Evolutionary conservation across 2,113 vertebrate species (phyloP), one percentile per base, ranked within the genome.

Genomic region (Scatophagus argus): DNA sequence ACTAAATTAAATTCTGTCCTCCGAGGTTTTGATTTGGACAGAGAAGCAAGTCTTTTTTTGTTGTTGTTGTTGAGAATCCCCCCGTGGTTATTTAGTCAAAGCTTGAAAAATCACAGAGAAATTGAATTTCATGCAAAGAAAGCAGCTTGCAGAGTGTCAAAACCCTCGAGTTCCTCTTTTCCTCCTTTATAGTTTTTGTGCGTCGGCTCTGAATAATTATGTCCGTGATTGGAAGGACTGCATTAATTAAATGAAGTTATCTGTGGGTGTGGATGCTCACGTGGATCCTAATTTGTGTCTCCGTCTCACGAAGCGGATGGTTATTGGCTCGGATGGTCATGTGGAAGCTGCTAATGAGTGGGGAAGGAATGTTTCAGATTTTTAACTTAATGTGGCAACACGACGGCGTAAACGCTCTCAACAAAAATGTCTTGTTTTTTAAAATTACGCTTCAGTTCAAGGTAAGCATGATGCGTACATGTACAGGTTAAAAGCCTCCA

Each of bases 11-110:
- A 79, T 47, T 41, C 25, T 46, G 1, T 44, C 56, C 38, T 56
- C 14, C 8, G 9, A 58, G 34, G 44, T 49, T 86, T 81, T 75
- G 32, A 51, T 81, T 70, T 44, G 78, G 65, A 82, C 41, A 44
- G 38, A 67, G 47, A 47, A 47, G 34, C 11, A 54, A 54, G 52
- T 69, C 31, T 62, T 64, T 25, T 54, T 34, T 13, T 27, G 55
- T 19, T 60, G 36, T 43, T 78, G 27, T 13, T 62, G 23, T 17
- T 39, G 62, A 38, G 39, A 66, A 62, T 44, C 17, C 52, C 52
- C 60, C 41, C 1, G 7, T 7, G 36, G 59, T 44, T 29, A 65
- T 70, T 51, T 49, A 63, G 49, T 52, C 39, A 34, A 34, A 69
- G 60, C 60, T 62, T 14, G 12, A 71, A 73, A 61, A 68, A 67